phyloP scores from a whole-genome alignment of 2,113 vertebrate genomes.

The Cichladusa arquata region DNA sequence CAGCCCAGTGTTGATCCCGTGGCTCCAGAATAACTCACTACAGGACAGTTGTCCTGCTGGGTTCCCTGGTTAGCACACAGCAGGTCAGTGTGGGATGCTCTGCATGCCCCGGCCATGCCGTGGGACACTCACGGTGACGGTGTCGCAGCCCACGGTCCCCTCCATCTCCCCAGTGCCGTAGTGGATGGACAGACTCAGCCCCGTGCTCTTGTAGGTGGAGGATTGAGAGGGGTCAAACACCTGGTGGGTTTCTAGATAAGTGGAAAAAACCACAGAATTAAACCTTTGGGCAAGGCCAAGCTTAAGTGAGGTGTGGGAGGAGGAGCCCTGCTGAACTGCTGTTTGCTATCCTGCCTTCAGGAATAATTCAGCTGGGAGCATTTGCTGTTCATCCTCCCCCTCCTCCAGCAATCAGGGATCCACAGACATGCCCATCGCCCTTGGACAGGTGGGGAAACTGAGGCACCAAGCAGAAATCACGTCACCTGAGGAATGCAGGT shows the following conservation, averaged over 20 bases:
- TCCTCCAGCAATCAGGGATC: background rate
- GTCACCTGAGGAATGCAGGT: background rate
- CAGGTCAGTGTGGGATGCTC: fast-evolving
- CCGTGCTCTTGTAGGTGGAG: constrained; percentile 61
- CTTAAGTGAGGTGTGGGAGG: background rate
- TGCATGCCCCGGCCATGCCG: fast-evolving
- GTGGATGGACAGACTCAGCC: constrained; percentile 34
- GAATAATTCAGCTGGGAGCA: background rate
- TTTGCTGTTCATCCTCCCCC: background rate
- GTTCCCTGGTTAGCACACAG: fast-evolving
- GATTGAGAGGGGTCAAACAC: constrained; percentile 62
- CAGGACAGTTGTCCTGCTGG: too few species aligned
- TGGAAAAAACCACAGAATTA: background rate
- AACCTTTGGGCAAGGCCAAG: background rate
- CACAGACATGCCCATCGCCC: background rate
- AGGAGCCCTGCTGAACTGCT: background rate
- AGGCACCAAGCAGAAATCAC: background rate
- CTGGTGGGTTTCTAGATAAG: constrained; percentile 57
- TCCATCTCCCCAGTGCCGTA: constrained; percentile 63
- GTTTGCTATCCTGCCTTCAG: background rate
- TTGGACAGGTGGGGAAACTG: background rate
- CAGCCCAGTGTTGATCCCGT: too few species aligned
- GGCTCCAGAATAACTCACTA: too few species aligned
- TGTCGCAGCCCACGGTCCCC: constrained; percentile 63
- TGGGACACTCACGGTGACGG: constrained; percentile 43